phyloP scores from a whole-genome alignment of 2,113 vertebrate species.

The Pionites leucogaster region DNA sequence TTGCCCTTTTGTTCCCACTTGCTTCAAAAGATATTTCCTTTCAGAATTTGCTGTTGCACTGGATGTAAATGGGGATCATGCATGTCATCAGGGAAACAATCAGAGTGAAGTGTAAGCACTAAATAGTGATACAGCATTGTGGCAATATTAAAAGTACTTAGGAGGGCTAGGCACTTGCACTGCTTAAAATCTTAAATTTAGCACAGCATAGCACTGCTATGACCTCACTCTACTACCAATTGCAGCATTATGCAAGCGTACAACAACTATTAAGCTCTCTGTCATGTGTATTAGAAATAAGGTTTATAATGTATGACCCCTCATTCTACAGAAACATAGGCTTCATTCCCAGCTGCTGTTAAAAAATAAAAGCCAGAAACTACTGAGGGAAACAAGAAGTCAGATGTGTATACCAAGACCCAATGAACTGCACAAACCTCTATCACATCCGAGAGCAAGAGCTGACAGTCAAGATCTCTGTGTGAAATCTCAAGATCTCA shows the following conservation, averaged over 20 bases:
- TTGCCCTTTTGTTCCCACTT: background rate
- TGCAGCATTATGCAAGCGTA: background rate
- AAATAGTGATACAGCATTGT: fast-evolving
- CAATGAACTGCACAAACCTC: background rate
- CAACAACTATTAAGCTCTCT: background rate
- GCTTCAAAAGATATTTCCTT: background rate
- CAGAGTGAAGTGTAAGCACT: background rate
- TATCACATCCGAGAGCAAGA: background rate
- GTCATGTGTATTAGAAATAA: background rate
- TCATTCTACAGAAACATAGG: background rate
- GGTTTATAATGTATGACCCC: background rate
- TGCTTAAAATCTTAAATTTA: background rate
- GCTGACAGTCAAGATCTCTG: background rate
- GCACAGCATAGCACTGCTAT: fast-evolving
- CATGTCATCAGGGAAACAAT: background rate
- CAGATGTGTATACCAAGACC: background rate
- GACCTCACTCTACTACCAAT: background rate
- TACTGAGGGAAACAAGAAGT: background rate
- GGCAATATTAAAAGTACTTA: background rate
- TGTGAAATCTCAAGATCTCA: background rate
- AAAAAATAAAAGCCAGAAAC: background rate
- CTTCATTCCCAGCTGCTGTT: background rate
- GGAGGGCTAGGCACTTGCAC: background rate
- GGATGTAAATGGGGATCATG: background rate
- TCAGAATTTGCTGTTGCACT: background rate